phyloP scores from a whole-genome alignment of 1,140 invertebrate species.

The Antheraea mylitta region DNA sequence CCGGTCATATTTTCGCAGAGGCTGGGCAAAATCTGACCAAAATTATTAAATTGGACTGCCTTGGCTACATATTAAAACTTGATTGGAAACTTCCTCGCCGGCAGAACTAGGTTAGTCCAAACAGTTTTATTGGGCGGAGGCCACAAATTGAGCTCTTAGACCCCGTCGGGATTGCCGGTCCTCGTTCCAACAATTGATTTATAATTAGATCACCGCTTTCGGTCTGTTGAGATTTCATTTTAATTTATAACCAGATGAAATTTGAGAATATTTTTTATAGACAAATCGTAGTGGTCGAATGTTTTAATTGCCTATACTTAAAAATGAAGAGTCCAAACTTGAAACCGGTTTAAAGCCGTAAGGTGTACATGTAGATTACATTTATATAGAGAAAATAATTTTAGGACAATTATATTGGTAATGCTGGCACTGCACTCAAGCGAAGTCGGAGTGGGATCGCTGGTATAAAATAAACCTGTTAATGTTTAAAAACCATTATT shows the following conservation, averaged over 20 bases:
- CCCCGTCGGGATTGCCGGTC: neutral
- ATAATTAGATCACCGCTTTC: neutral
- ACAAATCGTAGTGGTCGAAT: too few relatives aligned
- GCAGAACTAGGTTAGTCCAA: constrained; percentile 18
- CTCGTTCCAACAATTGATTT: neutral
- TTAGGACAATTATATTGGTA: too few relatives aligned
- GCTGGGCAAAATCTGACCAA: constrained; percentile 23
- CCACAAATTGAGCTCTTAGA: constrained; percentile 25
- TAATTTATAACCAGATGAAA: neutral
- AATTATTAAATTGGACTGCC: constrained; percentile 25
- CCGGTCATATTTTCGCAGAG: constrained; percentile 9
- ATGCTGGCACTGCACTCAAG: too few relatives aligned
- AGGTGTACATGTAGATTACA: too few relatives aligned
- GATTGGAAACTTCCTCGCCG: constrained; percentile 26
- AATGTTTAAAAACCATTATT: too few relatives aligned
- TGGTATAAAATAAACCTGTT: too few relatives aligned
- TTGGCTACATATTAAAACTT: constrained; percentile 26
- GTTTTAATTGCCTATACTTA: too few relatives aligned
- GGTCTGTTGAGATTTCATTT: neutral
- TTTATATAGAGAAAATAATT: too few relatives aligned
- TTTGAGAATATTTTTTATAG: neutral
- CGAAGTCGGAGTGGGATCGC: too few relatives aligned
- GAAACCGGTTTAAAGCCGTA: too few relatives aligned
- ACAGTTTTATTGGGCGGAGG: constrained; percentile 16
- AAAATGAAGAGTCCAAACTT: too few relatives aligned